Conservation (phyloP, 2,113 vertebrate species). For the Cricetomys ansorgei region DNA sequence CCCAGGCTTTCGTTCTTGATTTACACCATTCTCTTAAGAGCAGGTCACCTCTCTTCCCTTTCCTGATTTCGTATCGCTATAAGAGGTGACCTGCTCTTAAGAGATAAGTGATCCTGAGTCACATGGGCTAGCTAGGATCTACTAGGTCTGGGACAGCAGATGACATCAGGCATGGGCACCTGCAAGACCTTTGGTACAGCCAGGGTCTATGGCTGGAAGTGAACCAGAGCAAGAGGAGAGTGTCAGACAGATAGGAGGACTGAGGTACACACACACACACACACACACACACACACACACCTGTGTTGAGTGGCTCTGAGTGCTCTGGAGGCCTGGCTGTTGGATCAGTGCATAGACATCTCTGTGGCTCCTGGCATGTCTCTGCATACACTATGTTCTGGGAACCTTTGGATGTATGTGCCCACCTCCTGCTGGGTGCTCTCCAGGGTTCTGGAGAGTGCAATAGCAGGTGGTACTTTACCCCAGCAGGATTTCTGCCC, state of each 20-base stretch:
- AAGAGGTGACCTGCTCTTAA: no score
- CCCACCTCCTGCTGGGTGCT: fast-evolving
- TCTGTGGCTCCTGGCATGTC: background rate
- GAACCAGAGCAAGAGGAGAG: conserved; percentile 10
- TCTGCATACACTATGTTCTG: background rate
- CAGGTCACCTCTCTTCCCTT: background rate
- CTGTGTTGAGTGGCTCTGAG: background rate
- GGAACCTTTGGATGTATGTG: background rate
- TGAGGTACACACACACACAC: no score
- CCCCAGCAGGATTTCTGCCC: background rate
- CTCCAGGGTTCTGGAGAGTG: background rate
- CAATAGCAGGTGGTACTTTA: background rate
- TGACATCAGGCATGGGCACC: background rate
- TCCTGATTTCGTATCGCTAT: no score
- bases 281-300: no score
- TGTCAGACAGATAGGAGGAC: background rate
- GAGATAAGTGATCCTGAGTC: no score
- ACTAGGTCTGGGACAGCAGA: conserved; percentile 58
- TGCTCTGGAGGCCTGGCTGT: background rate
- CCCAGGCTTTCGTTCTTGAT: background rate
- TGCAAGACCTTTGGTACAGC: background rate
- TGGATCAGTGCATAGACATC: background rate
- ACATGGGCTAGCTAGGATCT: background rate
- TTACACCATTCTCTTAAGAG: background rate
- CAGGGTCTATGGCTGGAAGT: background rate